Percentiles rank a stretch among this genome's conserved stretches.
Conservation (phyloP, 2,113 vertebrate species). For the Onychorhynchus coronatus region DNA sequence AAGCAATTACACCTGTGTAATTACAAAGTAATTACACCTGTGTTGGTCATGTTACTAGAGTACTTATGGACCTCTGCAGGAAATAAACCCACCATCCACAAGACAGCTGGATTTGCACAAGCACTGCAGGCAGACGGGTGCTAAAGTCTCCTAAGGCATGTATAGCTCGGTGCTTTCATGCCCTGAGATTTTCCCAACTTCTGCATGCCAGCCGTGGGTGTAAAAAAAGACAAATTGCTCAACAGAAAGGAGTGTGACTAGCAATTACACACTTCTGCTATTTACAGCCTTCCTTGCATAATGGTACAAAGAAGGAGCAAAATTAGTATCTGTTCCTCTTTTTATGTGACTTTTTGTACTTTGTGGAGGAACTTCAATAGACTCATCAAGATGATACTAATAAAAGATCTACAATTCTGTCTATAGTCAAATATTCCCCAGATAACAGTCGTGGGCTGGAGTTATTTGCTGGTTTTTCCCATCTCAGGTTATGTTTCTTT, state of each 20-base stretch:
- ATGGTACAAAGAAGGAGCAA: not conserved
- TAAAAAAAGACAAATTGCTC: not conserved
- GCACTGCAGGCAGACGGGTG: not conserved
- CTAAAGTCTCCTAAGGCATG: not conserved
- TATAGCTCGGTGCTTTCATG: not conserved
- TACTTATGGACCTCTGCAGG: not conserved
- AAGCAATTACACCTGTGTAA: not conserved
- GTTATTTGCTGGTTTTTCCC: not conserved
- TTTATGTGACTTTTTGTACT: not conserved
- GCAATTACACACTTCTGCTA: not conserved
- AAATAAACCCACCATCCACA: not conserved
- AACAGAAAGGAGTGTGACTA: not conserved
- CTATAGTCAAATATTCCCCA: not conserved
- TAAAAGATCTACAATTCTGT: not conserved
- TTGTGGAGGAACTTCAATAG: not conserved
- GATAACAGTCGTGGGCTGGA: not conserved
- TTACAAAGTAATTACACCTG: not conserved
- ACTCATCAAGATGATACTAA: not conserved
- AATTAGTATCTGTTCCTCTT: conserved; percentile 11
- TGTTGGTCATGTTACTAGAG: not conserved
- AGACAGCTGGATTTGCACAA: not conserved
- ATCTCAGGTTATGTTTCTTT: not conserved
- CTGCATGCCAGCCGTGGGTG: not conserved
- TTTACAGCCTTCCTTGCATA: not conserved
- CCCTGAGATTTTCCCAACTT: not conserved